Conservation (phyloP, 1,140 invertebrate species). For the Pteromalus puparum region DNA sequence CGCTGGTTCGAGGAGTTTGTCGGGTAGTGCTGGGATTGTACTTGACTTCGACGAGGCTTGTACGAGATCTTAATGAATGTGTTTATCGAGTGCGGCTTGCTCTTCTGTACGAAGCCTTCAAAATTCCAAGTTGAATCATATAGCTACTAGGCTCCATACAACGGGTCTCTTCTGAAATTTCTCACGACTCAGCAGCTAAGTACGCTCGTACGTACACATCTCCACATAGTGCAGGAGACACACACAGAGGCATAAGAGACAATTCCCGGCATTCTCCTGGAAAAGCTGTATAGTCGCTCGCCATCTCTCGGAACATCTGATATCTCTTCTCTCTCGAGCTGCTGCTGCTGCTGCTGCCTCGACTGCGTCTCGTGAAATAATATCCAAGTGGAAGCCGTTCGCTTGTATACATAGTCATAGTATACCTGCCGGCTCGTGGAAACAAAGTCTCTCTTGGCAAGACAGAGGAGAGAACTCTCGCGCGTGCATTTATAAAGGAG, state of each 20-base stretch:
- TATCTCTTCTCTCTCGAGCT: neutral
- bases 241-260: neutral
- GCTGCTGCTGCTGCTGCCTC: neutral
- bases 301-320: constrained; percentile 13
- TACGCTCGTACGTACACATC: neutral
- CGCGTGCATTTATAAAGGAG: constrained; percentile 41
- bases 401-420: constrained; percentile 21
- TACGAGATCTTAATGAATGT: neutral
- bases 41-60: neutral
- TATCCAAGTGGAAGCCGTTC: constrained; percentile 28
- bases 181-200: neutral
- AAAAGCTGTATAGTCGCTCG: neutral
- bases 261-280: neutral
- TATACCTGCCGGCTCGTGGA: neutral
- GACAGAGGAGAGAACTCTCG: neutral
- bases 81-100: neutral
- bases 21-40: neutral
- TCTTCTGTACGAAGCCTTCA: no score
- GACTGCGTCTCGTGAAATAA: constrained; percentile 41
- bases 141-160: no score
- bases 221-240: neutral
- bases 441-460: constrained; percentile 22
- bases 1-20: neutral
- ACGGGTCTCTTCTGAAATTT: neutral
- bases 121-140: no score